Evolutionary conservation across 1,140 invertebrate species (phyloP), one percentile per base, ranked within the genome.

Genomic region (Lucilia cuprina): DNA sequence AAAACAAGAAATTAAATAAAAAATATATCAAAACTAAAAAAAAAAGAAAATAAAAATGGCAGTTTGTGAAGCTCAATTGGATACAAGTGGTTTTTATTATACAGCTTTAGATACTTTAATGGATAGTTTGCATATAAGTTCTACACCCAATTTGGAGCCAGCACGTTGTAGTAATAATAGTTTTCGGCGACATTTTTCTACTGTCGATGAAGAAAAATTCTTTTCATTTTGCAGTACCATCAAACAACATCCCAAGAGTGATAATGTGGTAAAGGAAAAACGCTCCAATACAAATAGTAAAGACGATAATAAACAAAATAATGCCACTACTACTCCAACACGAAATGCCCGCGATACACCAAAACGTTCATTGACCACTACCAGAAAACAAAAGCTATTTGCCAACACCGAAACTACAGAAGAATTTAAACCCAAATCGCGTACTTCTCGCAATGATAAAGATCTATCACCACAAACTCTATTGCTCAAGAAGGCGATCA

Each of bases 101-200:
- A 82, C 82, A 34, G 82, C 82, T 34, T 82, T 82, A 35, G 82
- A 82, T 65, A 60, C 25, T 12, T n/a, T 82, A 34, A 65, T 70
- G 50, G 82, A 82, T 17, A 65, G 82, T 65, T 82, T 82, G 14
- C 21, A 19, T 19, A 60, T 82, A 34, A 70, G 60, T 70, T 65
- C 50, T 13, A 65, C 82, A 41, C 50, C 82, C 21, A 65, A 41
- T 60, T 35, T 82, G 55, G 50, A 82, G 4, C 25, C 82, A 17
- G 13, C 21, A 65, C 82, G 55, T 35, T 82, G 25, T 10, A 49
- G 25, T 13, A 49, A 60, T 41, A 60, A 55, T 17, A n/a, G 21
- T 17, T 35, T 82, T 65, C 14, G 10, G 4, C 34, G 60, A 34
- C 12, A 82, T 41, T n/a, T 78, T 19, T 19, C 41, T 9, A 3